These are phyloP conservation scores for Isurus oxyrinchus DNA, from an alignment of 2,113 vertebrate genomes.

Conservation along the genomic window DNA sequence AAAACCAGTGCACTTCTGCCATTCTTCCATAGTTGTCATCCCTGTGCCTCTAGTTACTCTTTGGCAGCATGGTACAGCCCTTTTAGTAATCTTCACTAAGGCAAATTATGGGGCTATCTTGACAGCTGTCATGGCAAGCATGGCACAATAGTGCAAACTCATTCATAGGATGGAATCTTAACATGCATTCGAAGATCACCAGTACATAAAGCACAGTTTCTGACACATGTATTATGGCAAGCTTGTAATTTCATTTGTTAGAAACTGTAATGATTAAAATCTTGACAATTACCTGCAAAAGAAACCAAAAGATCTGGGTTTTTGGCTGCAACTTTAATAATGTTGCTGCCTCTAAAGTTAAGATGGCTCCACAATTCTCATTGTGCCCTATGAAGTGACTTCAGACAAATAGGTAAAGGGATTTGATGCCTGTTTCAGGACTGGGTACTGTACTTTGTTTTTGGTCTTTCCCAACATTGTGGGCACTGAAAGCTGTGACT, in stretches of 20 bases:
- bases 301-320: neutral
- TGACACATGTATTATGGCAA: neutral
- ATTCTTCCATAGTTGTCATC: neutral
- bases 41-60: neutral
- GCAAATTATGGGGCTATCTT: neutral
- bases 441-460: neutral
- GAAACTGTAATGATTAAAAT: neutral
- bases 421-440: neutral
- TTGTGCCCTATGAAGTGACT: neutral
- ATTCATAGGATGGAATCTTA: neutral
- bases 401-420: neutral
- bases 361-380: neutral
- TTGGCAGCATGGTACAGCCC: too few relatives aligned
- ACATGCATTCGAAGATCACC: neutral
- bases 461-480: neutral
- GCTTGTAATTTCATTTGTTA: neutral
- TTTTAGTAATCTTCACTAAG: neutral
- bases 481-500: neutral
- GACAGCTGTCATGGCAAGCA: neutral
- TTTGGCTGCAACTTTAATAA: neutral
- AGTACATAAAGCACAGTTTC: neutral
- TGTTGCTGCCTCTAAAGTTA: neutral
- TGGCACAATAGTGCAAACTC: neutral
- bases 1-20: neutral
- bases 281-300: neutral